phyloP scores from a whole-genome alignment of 2,797 vertebrate species.

The Tokudaia tokunoshimensis region DNA sequence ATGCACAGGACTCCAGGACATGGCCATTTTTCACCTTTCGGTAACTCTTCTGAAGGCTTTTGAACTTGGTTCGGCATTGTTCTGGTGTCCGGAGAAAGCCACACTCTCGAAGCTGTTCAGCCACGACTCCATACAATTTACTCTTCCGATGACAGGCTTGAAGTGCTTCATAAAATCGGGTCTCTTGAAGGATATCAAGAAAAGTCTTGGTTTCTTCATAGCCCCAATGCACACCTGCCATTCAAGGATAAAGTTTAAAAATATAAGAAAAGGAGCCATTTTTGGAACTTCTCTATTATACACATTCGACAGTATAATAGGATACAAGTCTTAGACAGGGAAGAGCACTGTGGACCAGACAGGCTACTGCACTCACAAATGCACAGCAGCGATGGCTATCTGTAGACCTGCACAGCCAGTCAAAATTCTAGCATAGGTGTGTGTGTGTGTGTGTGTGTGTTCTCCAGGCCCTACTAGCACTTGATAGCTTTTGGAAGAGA shows the following conservation, averaged over 20 bases:
- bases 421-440: background rate
- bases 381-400: background rate
- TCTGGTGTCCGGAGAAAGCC: conserved; percentile 83
- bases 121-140: conserved; percentile 80
- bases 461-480: background rate
- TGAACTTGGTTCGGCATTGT: conserved; percentile 84
- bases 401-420: background rate
- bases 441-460: background rate
- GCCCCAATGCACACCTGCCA: conserved; percentile 83
- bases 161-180: conserved; percentile 82
- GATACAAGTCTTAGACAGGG: background rate
- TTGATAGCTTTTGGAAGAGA: background rate
- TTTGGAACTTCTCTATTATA: background rate
- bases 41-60: conserved; percentile 84
- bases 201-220: conserved; percentile 85
- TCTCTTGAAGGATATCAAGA: conserved; percentile 81
- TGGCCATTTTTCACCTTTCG: conserved; percentile 82
- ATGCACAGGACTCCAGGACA: conserved; percentile 78
- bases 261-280: background rate
- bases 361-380: background rate
- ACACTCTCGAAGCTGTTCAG: conserved; percentile 77
- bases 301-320: background rate
- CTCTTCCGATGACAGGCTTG: conserved; percentile 83
- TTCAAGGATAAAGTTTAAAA: conserved; percentile 58
- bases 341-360: background rate